Base-by-base conservation (phyloP, 2,888 invertebrate species). In the Gari tellinella region DNA sequence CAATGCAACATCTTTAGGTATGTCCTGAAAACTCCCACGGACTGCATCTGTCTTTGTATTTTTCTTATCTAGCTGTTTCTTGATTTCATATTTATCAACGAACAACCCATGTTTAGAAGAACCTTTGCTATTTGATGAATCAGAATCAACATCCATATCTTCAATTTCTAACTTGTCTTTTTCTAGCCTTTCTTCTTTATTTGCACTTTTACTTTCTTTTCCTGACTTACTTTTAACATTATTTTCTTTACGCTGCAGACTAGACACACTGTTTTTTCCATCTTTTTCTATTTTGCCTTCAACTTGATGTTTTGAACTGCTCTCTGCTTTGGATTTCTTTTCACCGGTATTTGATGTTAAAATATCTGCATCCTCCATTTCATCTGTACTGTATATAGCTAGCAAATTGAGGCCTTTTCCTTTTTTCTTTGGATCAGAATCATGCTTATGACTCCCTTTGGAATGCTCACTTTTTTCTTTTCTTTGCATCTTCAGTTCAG, bases 61-160 rank as follows among this genome's bases (percentile, higher is more conserved):
- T 7, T 7, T 31, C 10, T 4, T 31, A 31, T 10, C 31, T 31
- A 7, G 4, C 31, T 31, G 31, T 31, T 31, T 31, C 31, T 7
- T 4, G 2, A 2, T 12, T 26, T 51, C 31, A 23, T 7, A 10
- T 51, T 12, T 23, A 2, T 26, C 51, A 51, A 51, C 26, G 4
- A 25, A 5, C 14, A 12, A 23, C 4, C 26, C 15, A 10, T 17
- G 14, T 48, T 48, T 26, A 51, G 4, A 15, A 7, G 43, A 43
- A 43, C 43, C 43, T 43, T 43, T 43, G 19, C 43, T 43, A 31
- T 31, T 31, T 10, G 31, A 31, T 31, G 31, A 31, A 49, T 49
- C 37, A 15, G 53, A 53, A 19, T 53, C 53, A 7, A 53, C 37
- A 40, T 53, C 53, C 53, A 53, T 53, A 40, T 53, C 53, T 53